Percentiles rank a stretch among this genome's conserved stretches.
Evolutionary conservation across 2,113 vertebrate species (phyloP).

Genomic region (Amphiprion ocellaris): DNA sequence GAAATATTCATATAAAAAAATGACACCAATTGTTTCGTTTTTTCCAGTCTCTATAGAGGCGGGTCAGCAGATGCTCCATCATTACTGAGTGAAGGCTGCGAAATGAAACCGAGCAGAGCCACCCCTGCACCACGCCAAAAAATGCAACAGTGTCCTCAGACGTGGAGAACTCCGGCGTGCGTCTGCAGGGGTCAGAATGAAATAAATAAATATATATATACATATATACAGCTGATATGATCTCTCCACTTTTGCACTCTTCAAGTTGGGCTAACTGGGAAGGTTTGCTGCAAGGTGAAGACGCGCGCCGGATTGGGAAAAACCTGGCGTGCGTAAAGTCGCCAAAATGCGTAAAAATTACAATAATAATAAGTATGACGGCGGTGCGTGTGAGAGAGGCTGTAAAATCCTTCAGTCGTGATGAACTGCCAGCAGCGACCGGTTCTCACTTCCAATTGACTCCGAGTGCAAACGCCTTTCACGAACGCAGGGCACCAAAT

Average conservation of each 20-base stretch:
- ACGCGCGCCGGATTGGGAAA: conserved; percentile 3
- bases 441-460: conserved; percentile 6
- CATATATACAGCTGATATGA: background rate
- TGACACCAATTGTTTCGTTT: background rate
- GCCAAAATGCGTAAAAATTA: background rate
- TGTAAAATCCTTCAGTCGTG: background rate
- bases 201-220: no score
- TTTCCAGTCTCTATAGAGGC: conserved; percentile 2
- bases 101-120: conserved; percentile 30
- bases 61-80: conserved; percentile 52
- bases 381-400: background rate
- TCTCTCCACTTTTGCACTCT: conserved; percentile 13
- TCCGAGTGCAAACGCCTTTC: background rate
- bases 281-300: conserved; percentile 52
- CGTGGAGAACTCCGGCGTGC: background rate
- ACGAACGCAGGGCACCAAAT: background rate
- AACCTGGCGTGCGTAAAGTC: conserved; percentile 50
- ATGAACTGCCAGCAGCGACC: conserved; percentile 4
- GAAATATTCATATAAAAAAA: conserved; percentile 13
- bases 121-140: conserved; percentile 37
- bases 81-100: conserved; percentile 20
- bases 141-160: conserved; percentile 56
- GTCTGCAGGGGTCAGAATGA: background rate
- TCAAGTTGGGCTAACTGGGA: conserved; percentile 38
- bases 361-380: background rate